Evolutionary conservation across 2,888 invertebrate genomes (phyloP).

Genomic region (Athalia circularis): DNA sequence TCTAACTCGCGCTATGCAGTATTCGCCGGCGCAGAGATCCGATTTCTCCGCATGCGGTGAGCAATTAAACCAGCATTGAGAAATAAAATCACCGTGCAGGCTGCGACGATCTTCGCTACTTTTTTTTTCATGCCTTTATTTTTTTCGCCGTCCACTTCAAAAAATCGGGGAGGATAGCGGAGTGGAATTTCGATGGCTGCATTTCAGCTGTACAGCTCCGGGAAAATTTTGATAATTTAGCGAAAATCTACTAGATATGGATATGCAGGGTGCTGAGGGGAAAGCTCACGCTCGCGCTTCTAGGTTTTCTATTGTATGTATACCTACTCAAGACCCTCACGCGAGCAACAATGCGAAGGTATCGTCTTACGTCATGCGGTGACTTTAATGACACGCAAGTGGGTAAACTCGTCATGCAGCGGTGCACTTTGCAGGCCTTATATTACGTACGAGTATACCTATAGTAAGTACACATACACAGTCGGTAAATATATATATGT

Average conservation of each 20-base stretch:
- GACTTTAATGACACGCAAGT: constrained; percentile 24
- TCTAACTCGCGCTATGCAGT: background rate
- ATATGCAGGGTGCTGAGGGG: background rate
- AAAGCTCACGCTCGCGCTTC: constrained; percentile 4
- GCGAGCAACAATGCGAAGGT: constrained; percentile 9
- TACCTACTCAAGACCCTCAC: constrained; percentile 13
- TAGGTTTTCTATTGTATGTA: constrained; percentile 18
- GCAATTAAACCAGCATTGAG: too few relatives aligned
- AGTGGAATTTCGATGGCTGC: too few relatives aligned
- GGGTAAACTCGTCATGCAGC: constrained; percentile 8
- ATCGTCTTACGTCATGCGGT: constrained; percentile 32
- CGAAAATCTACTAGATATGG: too few relatives aligned
- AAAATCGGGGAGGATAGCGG: too few relatives aligned
- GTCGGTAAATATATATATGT: background rate
- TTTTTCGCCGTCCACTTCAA: too few relatives aligned
- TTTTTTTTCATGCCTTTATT: too few relatives aligned
- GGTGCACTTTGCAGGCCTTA: constrained; percentile 15
- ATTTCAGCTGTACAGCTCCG: too few relatives aligned
- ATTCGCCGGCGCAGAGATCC: background rate
- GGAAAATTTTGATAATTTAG: too few relatives aligned
- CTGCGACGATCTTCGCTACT: too few relatives aligned
- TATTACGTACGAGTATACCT: background rate
- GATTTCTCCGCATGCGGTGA: too few relatives aligned
- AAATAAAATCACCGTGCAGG: too few relatives aligned
- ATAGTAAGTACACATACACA: too few relatives aligned